Base-by-base conservation (phyloP, 2,113 vertebrate species). In the Atractosteus spatula region DNA sequence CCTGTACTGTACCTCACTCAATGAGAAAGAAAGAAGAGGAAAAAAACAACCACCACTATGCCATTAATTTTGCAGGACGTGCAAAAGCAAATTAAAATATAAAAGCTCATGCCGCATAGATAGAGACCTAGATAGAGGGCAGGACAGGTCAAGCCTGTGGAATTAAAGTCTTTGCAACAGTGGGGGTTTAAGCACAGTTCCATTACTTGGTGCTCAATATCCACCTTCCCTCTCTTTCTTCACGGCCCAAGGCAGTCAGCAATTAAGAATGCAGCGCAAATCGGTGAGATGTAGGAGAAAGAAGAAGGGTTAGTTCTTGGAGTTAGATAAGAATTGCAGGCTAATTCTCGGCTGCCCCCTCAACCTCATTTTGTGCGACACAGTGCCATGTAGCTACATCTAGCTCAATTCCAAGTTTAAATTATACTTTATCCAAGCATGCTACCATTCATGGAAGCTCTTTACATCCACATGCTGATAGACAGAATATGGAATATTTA, bases 71-170 rank as follows among this genome's bases (percentile, higher is more conserved):
- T 74, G 87, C 79, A 80, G 85, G 82, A 87, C 56, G 72, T 80
- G 85, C 83, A 84, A 84, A 84, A 85, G 84, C 87, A 85, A 91
- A 92, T 85, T 87, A 82, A 87, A 87, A 89, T 84, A 82, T 81
- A 86, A 91, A 89, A 89, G 87, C 16, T 81, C 69, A 0, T 0
- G 77, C 74, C 77, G 82, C 84, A 85, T 82, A 85, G 87, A 82
- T 54, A 80, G 85, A 81, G 71, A 83, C 67, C 0, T 61, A 72
- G 73, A 78, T 77, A 63, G 69, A 83, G 81, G 77, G 78, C 17
- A 12, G 72, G 65, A 12, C 1, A 75, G 83, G 83, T 81, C 80
- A 79, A 78, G 78, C 82, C 78, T 14, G 0, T 0, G 16, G 80
- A 83, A 82, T 77, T 68, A 2, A 76, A 80, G 78, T 71, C 86